Base-by-base conservation (phyloP, 2,797 vertebrate genomes). In the Hydrolagus colliei region DNA sequence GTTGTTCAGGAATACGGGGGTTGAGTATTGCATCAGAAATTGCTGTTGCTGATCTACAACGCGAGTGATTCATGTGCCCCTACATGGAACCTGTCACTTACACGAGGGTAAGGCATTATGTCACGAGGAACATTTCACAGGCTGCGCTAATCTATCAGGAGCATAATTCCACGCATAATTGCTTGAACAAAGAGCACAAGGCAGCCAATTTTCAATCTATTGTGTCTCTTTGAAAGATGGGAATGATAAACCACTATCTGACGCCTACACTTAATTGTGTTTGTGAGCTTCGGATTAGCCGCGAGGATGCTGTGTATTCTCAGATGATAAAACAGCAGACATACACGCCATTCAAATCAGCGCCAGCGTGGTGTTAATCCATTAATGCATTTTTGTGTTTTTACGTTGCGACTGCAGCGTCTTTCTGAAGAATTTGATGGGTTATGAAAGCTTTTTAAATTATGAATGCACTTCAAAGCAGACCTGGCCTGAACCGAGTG, bases 71-170 rank as follows among this genome's bases (percentile, higher is more conserved):
- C 14, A 67, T 67, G 27, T 82, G 22, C 27, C 35, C 4, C 90
- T 91, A 90, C 88, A 91, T 88, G 89, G 88, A 82, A 88, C 89
- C 85, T 86, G 88, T 88, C 61, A 63, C 73, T 61, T 0, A 87
- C 89, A 92, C 95, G 95, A 96, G 92, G 41, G 93, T 95, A 93
- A 95, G 94, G 92, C 91, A 89, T 86, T 86, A 87, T 90, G 91
- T 93, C 92, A 93, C 92, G 89, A 88, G 89, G 88, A 63, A 79
- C 89, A 88, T 88, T 90, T 86, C 62, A 71, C n/a, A 77, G 87
- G 9, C 73, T 86, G 14, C 86, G 73, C 32, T 85, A 75, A 71
- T 61, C 87, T 88, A 74, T 61, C 84, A 85, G 14, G 86, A 85
- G 85, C 87, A 74, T 86, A 89, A 90, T 89, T 88, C 87, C 75